phyloP scores from a whole-genome alignment of 2,888 invertebrate genomes.

The Aquatica leii region DNA sequence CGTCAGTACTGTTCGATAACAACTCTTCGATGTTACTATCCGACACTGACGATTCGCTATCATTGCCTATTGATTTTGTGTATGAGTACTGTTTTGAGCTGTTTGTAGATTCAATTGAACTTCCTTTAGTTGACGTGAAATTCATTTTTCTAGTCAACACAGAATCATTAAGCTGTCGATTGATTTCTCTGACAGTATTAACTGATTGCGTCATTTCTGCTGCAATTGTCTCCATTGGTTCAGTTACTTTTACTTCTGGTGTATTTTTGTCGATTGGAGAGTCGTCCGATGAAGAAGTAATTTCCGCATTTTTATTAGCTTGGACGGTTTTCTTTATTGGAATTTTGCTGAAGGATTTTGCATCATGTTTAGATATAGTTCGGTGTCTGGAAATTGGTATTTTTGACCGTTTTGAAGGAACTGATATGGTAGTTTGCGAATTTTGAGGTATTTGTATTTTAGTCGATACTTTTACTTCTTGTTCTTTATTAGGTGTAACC shows the following conservation, averaged over 20 bases:
- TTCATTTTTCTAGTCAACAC: conserved; percentile 33
- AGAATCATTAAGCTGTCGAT: conserved; percentile 37
- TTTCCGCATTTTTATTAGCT: conserved; percentile 9
- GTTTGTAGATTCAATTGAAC: conserved; percentile 56
- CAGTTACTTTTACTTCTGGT: conserved; percentile 10
- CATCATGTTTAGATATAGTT: conserved; percentile 49
- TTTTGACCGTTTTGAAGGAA: conserved; percentile 51
- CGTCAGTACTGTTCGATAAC: conserved; percentile 46
- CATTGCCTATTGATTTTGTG: conserved; percentile 59
- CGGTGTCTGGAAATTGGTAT: conserved; percentile 56
- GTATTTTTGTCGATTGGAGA: background rate
- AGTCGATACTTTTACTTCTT: conserved; percentile 48
- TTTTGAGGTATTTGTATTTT: conserved; percentile 54
- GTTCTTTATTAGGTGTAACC: conserved; percentile 3
- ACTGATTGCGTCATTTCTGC: conserved; percentile 45
- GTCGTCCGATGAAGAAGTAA: conserved; percentile 2
- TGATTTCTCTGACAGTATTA: conserved; percentile 43
- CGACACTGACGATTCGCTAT: conserved; percentile 59
- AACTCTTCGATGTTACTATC: conserved; percentile 60
- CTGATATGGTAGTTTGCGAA: conserved; percentile 47
- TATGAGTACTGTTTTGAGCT: conserved; percentile 58
- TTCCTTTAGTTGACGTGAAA: conserved; percentile 49
- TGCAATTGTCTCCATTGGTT: conserved; percentile 42
- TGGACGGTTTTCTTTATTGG: conserved; percentile 45
- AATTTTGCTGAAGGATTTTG: conserved; percentile 52